Evolutionary conservation across 2,797 vertebrate species (phyloP), one percentile per base, ranked within the genome.

Genomic region (Gouania willdenowi): DNA sequence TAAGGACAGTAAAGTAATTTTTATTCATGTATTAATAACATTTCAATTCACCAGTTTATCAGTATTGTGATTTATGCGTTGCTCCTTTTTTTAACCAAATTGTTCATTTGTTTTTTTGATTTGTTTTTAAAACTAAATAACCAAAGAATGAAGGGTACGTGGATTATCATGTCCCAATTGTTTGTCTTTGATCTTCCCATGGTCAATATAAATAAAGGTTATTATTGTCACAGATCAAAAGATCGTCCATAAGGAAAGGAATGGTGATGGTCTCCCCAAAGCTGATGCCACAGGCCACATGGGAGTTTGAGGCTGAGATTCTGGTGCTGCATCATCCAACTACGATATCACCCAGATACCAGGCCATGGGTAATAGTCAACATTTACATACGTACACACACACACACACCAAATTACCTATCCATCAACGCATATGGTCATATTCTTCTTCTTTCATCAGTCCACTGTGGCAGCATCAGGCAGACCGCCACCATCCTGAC

Each of bases 281-380:
- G 37, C 49, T 98, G 57, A 93, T 91, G 71, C 95, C 95, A 24
- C 93, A 93, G 68, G 95, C 95, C 0, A 95, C 92, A 0, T 98
- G 94, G 94, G 94, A 98, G 77, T 98, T 98, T 71, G 94, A 97
- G 81, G 94, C 94, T 0, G 95, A 98, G 81, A 97, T 98, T 66
- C 77, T 97, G 31, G 94, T 97, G 39, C 86, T 97, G 2, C 94
- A 97, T 69, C 95, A 98, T 39, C 94, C 95, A 2, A 98, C 95
- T 26, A 98, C 94, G 5, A 98, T 98, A 71, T 93, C 93, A 10
- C 93, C 94, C 0, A 89, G 94, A 25, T 98, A 98, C 68, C 95
- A 98, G 82, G 95, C 95, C 46, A 97, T 97, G 95, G 94, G 95
- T 97, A 49, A 50, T 25, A 64, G 19, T 4, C 4, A n/a, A n/a